phyloP scores from a whole-genome alignment of 2,113 vertebrate species.

The Cyphomyrus discorhynchus region DNA sequence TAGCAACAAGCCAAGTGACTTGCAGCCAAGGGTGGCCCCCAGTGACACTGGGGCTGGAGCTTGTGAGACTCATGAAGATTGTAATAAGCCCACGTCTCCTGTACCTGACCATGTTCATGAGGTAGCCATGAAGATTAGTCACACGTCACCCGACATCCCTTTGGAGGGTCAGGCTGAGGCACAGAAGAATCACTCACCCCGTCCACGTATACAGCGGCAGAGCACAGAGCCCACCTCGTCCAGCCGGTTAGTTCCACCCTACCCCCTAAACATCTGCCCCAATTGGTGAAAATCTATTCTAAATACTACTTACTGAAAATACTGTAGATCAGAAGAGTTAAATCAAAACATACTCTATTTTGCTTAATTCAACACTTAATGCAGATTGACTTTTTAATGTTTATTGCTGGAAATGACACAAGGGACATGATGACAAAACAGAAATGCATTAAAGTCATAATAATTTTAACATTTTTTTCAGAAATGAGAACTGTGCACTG shows the following conservation, averaged over 20 bases:
- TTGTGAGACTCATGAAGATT: conserved; percentile 81
- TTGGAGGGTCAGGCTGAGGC: conserved; percentile 69
- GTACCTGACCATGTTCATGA: conserved; percentile 56
- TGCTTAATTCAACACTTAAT: background rate
- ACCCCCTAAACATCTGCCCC: background rate
- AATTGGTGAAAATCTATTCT: background rate
- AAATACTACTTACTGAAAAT: background rate
- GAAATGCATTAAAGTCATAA: background rate
- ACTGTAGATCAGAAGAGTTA: background rate
- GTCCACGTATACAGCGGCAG: conserved; percentile 79
- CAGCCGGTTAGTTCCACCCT: conserved; percentile 69
- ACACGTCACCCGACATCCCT: conserved; percentile 91
- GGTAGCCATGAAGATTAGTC: conserved; percentile 92
- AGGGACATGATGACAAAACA: background rate
- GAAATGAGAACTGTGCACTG: background rate
- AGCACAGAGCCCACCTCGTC: conserved; percentile 86
- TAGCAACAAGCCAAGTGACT: conserved; percentile 74
- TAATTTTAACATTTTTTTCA: background rate
- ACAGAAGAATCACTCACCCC: conserved; percentile 75
- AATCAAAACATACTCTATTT: background rate
- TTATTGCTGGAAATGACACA: background rate
- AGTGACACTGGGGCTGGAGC: conserved; percentile 79
- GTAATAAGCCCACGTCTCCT: conserved; percentile 64
- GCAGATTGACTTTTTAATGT: background rate
- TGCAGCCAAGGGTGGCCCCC: conserved; percentile 75